Conservation (phyloP, 2,113 vertebrate species). For the Hyla sarda region DNA sequence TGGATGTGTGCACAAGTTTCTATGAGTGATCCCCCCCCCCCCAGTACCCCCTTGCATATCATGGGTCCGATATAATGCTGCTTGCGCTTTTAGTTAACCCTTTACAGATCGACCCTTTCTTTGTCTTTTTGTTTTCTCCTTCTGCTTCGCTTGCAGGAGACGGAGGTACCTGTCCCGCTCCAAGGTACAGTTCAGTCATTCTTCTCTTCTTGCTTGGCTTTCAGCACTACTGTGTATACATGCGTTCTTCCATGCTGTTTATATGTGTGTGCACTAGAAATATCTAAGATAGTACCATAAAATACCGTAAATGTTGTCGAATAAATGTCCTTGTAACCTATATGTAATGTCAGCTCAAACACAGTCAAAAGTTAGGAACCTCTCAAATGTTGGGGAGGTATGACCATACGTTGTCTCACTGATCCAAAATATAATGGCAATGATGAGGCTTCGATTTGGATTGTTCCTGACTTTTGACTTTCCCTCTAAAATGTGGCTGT, state of each 20-base stretch:
- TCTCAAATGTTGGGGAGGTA: too few relatives aligned
- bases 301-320: neutral
- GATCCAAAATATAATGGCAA: too few relatives aligned
- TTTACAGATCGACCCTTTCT: slow-evolving; percentile 14
- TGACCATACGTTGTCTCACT: too few relatives aligned
- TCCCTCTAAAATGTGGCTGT: too few relatives aligned
- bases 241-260: neutral
- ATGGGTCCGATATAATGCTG: neutral
- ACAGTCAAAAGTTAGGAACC: too few relatives aligned
- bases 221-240: neutral
- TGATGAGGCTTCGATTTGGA: too few relatives aligned
- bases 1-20: neutral
- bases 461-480: too few relatives aligned
- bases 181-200: slow-evolving; percentile 67
- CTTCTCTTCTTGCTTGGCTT: slow-evolving; percentile 24
- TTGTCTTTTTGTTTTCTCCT: neutral
- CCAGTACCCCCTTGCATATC: neutral
- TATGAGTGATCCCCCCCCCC: neutral
- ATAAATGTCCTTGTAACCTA: neutral
- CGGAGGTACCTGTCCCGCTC: slow-evolving; percentile 78
- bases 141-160: slow-evolving; percentile 65
- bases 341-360: too few relatives aligned
- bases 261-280: neutral
- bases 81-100: slow-evolving; percentile 1
- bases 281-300: neutral